Base-by-base conservation (phyloP, 2,113 vertebrate species). In the Bubo blakistoni region DNA sequence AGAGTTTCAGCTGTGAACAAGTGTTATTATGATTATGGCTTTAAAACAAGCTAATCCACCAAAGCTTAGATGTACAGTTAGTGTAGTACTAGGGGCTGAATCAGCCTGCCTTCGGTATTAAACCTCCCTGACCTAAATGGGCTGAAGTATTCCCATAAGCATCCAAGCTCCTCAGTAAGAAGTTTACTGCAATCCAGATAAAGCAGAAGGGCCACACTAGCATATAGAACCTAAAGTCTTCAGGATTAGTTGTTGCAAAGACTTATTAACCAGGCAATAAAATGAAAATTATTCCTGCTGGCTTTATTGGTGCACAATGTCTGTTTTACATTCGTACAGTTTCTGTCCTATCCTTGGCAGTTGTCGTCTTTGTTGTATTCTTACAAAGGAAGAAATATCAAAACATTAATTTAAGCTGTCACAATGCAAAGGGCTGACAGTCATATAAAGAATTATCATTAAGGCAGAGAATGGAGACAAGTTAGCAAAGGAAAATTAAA, bases 351-450 rank as follows among this genome's bases (percentile, higher is more conserved):
- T 97, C 93, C 94, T 97, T 97, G 96, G 89, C 95, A 97, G 92
- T 97, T 97, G 72, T 97, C 96, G 93, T 96, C 93, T 97, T 98
- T 98, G 94, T 97, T 98, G 95, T 92, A 83, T 98, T 98, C 92
- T 97, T 98, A 97, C 91, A 97, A 97, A 96, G 94, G 85, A 44
- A 96, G 65, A 97, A 96, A 94, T 97, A 97, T 98, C 97, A 98
- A 98, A 98, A 98, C 97, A 98, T 95, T 97, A 98, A 98, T 98
- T 98, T 97, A 96, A 94, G 87, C 82, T 98, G 96, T 97, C 98
- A 98, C 94, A 98, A 97, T 98, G 96, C 70, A 95, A 97, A 98
- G 73, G 86, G 92, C 97, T 98, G 97, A 97, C 96, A 98, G 97
- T 96, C 93, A 97, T 78, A 95, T 87, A 96, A 97, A 97, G 87